These are phyloP conservation scores for Leucosticte australis DNA, from an alignment of 2,113 vertebrate genomes.

Conservation along the genomic window DNA sequence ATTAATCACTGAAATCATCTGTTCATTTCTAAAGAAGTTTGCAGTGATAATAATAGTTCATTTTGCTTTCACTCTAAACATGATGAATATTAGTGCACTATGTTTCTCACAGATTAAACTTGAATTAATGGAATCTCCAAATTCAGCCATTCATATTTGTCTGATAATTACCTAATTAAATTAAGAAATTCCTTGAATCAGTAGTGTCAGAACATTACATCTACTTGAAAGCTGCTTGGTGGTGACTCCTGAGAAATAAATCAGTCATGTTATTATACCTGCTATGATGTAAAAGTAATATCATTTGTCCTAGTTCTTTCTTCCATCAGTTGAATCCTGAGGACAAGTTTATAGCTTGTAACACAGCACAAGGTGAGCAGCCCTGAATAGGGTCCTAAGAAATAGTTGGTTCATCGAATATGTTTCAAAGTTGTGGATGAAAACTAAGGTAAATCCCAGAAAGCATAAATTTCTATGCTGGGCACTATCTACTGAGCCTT, in stretches of 20 bases:
- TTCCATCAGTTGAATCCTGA: background rate
- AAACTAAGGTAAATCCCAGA: background rate
- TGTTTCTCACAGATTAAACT: background rate
- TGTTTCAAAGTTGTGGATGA: background rate
- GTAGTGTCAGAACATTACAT: background rate
- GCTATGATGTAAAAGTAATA: background rate
- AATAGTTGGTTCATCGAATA: background rate
- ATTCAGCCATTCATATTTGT: background rate
- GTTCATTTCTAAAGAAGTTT: background rate
- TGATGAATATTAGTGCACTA: background rate
- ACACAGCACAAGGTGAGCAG: background rate
- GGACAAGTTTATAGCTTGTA: background rate
- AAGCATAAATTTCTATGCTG: background rate
- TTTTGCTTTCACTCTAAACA: background rate
- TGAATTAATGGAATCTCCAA: background rate
- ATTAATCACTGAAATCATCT: background rate
- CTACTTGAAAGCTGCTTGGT: background rate
- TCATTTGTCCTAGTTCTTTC: background rate
- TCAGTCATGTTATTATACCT: background rate
- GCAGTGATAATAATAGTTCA: background rate
- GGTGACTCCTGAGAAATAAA: background rate
- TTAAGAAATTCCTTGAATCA: background rate
- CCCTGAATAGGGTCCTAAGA: background rate
- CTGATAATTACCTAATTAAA: slow-evolving; percentile 4
- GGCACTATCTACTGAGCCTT: background rate